phyloP scores from a whole-genome alignment of 1,140 invertebrate genomes.

The Diplogasteroides magnus region DNA sequence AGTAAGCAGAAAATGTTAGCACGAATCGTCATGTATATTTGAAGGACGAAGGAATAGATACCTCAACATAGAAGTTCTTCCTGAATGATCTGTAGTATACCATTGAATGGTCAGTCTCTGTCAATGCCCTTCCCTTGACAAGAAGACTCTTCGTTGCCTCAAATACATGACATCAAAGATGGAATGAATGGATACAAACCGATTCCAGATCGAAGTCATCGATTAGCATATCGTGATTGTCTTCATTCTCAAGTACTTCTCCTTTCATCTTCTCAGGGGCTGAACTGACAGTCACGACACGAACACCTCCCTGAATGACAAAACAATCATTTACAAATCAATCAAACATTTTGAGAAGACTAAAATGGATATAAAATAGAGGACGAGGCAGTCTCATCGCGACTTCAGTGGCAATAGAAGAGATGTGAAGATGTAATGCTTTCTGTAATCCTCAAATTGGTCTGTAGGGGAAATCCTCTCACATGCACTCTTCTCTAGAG shows the following conservation, averaged over 20 bases:
- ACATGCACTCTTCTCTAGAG: too few species aligned
- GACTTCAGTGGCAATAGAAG: too few species aligned
- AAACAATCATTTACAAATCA: too few species aligned
- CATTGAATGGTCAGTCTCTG: constrained; percentile 46
- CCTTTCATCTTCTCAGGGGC: constrained; percentile 40
- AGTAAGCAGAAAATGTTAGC: too few species aligned
- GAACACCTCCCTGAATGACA: constrained; percentile 8
- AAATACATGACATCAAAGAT: not conserved
- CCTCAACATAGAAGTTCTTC: constrained; percentile 92
- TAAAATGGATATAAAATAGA: too few species aligned
- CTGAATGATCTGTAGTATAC: constrained; percentile 67
- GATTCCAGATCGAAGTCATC: constrained; percentile 54
- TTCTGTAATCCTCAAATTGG: too few species aligned
- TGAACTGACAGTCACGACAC: constrained; percentile 38
- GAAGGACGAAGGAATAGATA: too few species aligned
- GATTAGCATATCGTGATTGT: constrained; percentile 35
- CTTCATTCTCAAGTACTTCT: constrained; percentile 52
- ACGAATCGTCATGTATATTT: too few species aligned
- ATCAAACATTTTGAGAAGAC: too few species aligned
- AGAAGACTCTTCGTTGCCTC: constrained; percentile 29
- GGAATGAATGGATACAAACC: constrained; percentile 8
- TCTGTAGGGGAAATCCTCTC: too few species aligned
- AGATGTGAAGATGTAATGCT: too few species aligned
- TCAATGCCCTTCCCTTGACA: constrained; percentile 40
- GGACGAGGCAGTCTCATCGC: too few species aligned